phyloP scores from a whole-genome alignment of 2,888 invertebrate species.

The Ichneumon xanthorius region DNA sequence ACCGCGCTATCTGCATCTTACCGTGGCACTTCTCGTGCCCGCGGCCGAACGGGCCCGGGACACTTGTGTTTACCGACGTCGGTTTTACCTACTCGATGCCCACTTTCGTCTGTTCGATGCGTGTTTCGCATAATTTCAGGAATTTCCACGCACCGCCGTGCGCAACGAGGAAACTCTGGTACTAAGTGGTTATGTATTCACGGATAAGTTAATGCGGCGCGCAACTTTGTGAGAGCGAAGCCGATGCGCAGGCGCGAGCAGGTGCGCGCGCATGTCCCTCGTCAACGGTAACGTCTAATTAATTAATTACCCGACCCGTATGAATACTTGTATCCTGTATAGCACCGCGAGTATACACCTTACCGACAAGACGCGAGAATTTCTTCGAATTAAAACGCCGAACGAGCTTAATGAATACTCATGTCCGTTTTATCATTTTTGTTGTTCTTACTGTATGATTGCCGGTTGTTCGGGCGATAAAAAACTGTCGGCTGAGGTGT shows the following conservation, averaged over 20 bases:
- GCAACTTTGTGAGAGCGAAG: slow-evolving; percentile 17
- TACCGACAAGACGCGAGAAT: too few species aligned
- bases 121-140: slow-evolving; percentile 15
- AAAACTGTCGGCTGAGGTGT: neutral
- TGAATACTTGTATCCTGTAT: slow-evolving; percentile 52
- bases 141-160: slow-evolving; percentile 27
- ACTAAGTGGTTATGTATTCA: neutral
- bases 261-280: slow-evolving; percentile 55
- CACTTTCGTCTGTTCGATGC: slow-evolving; percentile 13
- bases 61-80: neutral
- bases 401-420: slow-evolving; percentile 26
- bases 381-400: slow-evolving; percentile 54
- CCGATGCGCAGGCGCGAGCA: slow-evolving; percentile 39
- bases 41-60: neutral
- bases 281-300: slow-evolving; percentile 63
- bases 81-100: neutral
- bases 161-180: slow-evolving; percentile 15
- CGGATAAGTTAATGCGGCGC: neutral
- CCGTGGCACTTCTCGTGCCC: neutral
- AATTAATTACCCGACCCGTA: slow-evolving; percentile 64
- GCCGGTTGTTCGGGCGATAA: neutral
- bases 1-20: neutral
- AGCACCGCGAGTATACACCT: neutral
- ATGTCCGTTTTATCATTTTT: neutral
- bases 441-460: neutral